These are phyloP conservation scores for Galeopsomyia nigrocyanea DNA, from an alignment of 2,888 invertebrate species.

Conservation along the genomic window DNA sequence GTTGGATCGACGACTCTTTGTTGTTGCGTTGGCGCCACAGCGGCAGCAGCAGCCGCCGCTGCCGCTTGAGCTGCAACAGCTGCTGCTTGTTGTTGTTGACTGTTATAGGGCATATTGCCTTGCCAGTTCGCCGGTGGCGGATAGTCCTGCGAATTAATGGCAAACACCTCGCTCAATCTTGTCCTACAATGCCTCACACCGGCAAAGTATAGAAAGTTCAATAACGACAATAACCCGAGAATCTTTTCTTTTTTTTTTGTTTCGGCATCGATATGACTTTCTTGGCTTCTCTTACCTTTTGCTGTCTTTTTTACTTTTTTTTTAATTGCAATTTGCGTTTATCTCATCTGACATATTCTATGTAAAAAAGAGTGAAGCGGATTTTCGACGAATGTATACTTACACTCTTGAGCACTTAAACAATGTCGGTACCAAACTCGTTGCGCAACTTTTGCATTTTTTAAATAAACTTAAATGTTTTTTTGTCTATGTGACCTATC, in stretches of 20 bases:
- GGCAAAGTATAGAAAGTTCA: background rate
- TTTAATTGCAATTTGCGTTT: too few species aligned
- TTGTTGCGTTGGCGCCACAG: slow-evolving; percentile 15
- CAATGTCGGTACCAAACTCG: too few species aligned
- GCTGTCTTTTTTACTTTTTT: slow-evolving; percentile 19
- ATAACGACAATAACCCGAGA: background rate
- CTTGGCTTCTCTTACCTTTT: slow-evolving; percentile 19
- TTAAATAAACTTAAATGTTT: too few species aligned
- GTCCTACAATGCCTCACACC: background rate
- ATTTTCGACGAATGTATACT: too few species aligned
- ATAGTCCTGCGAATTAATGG: slow-evolving; percentile 62
- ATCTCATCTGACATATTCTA: too few species aligned
- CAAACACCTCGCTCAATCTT: slow-evolving; percentile 30
- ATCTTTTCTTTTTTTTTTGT: background rate
- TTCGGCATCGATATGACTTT: background rate
- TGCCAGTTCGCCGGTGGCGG: slow-evolving; percentile 64
- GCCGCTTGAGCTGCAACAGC: slow-evolving; percentile 52
- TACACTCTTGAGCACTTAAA: too few species aligned
- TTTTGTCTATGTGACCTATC: too few species aligned
- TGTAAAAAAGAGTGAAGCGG: too few species aligned
- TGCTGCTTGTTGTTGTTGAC: slow-evolving; percentile 57
- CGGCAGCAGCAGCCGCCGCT: slow-evolving; percentile 37
- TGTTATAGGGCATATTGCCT: slow-evolving; percentile 63
- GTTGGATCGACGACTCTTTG: slow-evolving; percentile 37
- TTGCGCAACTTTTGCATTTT: too few species aligned